A percentile compares a stretch with the other conserved stretches of the same genome.
Evolutionary conservation across 2,113 vertebrate genomes (phyloP).

Genomic region (Vulpes ferrilata): DNA sequence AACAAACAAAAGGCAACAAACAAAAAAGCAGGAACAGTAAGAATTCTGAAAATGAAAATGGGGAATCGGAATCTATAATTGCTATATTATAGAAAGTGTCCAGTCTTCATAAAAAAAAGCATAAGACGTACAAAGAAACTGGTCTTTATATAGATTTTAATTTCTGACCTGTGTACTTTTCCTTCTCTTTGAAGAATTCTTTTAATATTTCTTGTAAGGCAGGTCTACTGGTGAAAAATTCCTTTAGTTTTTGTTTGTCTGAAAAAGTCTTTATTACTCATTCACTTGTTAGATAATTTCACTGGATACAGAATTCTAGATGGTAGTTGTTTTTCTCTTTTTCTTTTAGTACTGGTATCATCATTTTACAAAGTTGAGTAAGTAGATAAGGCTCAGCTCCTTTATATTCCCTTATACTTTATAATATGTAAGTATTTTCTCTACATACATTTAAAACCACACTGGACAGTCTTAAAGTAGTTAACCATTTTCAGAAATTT

Average conservation of each 20-base stretch:
- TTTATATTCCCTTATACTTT: background rate
- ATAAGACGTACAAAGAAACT: background rate
- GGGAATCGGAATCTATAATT: background rate
- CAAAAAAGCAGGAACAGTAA: background rate
- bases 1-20: background rate
- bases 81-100: background rate
- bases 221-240: background rate
- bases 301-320: background rate
- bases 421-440: background rate
- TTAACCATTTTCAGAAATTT: background rate
- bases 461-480: background rate
- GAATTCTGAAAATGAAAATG: background rate
- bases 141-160: background rate
- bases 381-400: background rate
- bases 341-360: background rate
- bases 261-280: background rate
- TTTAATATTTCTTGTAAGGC: background rate
- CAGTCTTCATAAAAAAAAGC: background rate
- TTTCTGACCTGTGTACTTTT: background rate
- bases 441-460: background rate
- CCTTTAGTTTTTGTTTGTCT: background rate
- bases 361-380: conserved; percentile 10
- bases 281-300: background rate
- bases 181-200: background rate
- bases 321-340: no score